Evolutionary conservation across 2,797 vertebrate species (phyloP), one percentile per base, ranked within the genome.

Genomic region (Hafferia zeledoni): DNA sequence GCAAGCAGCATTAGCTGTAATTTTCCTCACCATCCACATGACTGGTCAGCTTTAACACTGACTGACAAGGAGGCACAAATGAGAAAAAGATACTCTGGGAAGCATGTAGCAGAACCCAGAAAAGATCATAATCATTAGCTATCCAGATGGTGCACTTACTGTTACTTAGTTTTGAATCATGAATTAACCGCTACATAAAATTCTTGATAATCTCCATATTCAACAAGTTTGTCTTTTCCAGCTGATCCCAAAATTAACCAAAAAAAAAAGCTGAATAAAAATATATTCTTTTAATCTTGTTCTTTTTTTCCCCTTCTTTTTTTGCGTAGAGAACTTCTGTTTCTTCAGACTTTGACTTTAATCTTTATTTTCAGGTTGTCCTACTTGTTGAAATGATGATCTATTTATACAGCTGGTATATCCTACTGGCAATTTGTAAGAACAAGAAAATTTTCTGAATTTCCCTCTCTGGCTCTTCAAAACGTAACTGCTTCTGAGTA

Each of bases 121-220:
- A 82, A 76, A 77, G 13, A 71, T 31, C 59, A 60, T 56, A 86
- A 69, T 37, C 56, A 67, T 87, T 92, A 86, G 69, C 30, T 75
- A 44, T 59, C 79, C 89, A 90, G 80, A 94, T 93, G 93, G 85
- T 75, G 46, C 76, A 59, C 64, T 91, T 83, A 52, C 33, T 46
- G 53, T 50, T 77, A 23, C 53, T 53, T 44, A 78, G 72, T 30
- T 93, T 28, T 80, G n/a, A 68, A 81, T 86, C 49, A 61, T 13
- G 43, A 89, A 69, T 83, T 74, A 81, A 64, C 46, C 44, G 59
- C 57, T 44, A 70, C 77, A 63, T 30, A 39, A 53, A 74, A 49
- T 70, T 64, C 61, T 83, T 83, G 11, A 75, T 6, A 17, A 75
- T 61, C 60, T 86, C 24, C 64, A 50, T 75, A 78, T 75, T 78